Evolutionary conservation across 2,888 invertebrate species (phyloP).

Genomic region (Netelia melanura): DNA sequence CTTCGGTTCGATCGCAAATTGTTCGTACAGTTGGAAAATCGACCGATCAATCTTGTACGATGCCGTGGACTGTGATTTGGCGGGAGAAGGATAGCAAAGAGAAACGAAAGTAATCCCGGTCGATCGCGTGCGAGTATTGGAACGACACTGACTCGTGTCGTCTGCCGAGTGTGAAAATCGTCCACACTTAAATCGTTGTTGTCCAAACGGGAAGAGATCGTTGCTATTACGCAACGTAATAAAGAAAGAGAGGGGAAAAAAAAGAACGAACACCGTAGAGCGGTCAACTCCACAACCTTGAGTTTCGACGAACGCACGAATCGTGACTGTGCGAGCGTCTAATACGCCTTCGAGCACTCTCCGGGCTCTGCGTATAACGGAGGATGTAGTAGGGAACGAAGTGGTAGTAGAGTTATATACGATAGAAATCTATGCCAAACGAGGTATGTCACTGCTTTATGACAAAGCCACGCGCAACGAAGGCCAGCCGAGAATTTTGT

Average conservation of each 20-base stretch:
- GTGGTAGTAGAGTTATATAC: neutral
- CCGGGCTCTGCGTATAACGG: neutral
- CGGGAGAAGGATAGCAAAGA: neutral
- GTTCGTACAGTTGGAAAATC: neutral
- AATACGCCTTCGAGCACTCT: neutral
- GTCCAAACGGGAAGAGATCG: conserved; percentile 27
- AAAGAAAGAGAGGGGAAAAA: neutral
- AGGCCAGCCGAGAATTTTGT: neutral
- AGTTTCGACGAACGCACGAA: conserved; percentile 29
- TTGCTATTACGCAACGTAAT: conserved; percentile 27
- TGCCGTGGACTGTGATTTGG: neutral
- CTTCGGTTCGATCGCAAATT: neutral
- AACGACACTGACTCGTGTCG: conserved; percentile 45
- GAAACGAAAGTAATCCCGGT: conserved; percentile 1
- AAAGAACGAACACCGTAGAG: conserved; percentile 4
- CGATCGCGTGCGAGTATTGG: conserved; percentile 20
- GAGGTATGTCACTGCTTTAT: conserved; percentile 2
- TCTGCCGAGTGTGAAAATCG: conserved; percentile 39
- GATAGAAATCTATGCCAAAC: conserved; percentile 28
- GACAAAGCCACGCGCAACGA: neutral
- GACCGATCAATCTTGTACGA: neutral
- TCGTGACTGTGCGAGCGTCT: conserved; percentile 43
- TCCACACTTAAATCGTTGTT: conserved; percentile 25
- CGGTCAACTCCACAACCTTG: conserved; percentile 49
- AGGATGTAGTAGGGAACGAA: neutral